Percentiles rank a stretch among this genome's conserved stretches.
Conservation (phyloP, 2,888 invertebrate species). For the Hyposoter dolosus region DNA sequence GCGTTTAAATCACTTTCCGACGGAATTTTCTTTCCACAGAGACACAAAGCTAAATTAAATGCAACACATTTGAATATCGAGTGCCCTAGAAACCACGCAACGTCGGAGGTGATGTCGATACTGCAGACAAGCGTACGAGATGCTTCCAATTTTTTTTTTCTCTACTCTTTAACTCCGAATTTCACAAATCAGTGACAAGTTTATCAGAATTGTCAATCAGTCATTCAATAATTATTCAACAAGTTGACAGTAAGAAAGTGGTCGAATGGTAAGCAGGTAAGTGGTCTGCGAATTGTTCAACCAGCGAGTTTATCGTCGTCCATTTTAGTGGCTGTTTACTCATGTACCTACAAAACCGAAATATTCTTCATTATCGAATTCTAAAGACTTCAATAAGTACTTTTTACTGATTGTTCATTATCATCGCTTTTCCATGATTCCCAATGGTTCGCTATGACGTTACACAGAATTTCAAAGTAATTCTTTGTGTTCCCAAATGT, state of each 20-base stretch:
- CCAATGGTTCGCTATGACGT: too few species aligned
- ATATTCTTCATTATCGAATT: too few species aligned
- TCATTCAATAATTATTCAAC: constrained; percentile 42
- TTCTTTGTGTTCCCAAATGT: too few species aligned
- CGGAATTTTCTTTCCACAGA: not conserved
- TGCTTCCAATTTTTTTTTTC: not conserved
- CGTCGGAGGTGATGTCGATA: not conserved
- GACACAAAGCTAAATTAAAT: not conserved
- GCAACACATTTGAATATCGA: not conserved
- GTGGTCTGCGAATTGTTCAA: not conserved
- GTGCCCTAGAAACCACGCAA: not conserved
- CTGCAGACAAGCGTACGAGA: not conserved
- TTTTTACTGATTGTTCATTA: too few species aligned
- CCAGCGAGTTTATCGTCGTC: not conserved
- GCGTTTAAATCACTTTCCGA: not conserved
- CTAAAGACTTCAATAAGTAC: too few species aligned
- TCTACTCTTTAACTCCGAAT: not conserved
- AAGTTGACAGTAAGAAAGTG: constrained; percentile 26
- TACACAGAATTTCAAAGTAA: too few species aligned
- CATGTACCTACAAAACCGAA: constrained; percentile 10
- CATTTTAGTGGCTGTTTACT: not conserved
- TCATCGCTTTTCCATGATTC: too few species aligned
- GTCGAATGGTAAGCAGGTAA: constrained; percentile 27
- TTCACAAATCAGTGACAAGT: not conserved
- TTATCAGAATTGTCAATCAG: constrained; percentile 64